phyloP scores from a whole-genome alignment of 2,888 invertebrate genomes.

The Philereme transversata region DNA sequence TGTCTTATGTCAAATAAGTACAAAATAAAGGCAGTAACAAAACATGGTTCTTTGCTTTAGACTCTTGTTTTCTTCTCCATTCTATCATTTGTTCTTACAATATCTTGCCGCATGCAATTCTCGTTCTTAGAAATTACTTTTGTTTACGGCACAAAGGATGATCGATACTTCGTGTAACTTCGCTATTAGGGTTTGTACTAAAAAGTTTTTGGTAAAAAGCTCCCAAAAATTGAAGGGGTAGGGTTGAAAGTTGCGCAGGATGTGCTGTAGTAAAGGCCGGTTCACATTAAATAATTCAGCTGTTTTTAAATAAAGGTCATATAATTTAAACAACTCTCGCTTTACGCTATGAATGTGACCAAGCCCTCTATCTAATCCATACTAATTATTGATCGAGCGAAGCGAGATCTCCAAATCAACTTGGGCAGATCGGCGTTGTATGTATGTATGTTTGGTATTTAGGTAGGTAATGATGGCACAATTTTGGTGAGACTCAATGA shows the following conservation, averaged over 20 bases:
- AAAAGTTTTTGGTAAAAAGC: conserved; percentile 9
- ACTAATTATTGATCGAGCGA: too few species aligned
- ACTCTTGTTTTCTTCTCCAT: conserved; percentile 2
- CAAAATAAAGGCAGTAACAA: neutral
- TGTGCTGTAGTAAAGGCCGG: neutral
- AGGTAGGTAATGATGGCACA: too few species aligned
- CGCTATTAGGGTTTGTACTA: conserved; percentile 15
- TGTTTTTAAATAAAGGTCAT: too few species aligned
- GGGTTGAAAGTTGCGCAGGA: conserved; percentile 27
- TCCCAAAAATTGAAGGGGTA: conserved; percentile 21
- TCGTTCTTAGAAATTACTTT: conserved; percentile 34
- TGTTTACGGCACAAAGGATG: conserved; percentile 36
- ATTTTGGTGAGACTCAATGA: too few species aligned
- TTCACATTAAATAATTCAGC: too few species aligned
- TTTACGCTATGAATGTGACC: too few species aligned
- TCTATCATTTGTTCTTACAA: conserved; percentile 8
- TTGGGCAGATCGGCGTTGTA: too few species aligned
- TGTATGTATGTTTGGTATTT: too few species aligned
- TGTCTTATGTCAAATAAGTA: too few species aligned
- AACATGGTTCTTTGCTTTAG: neutral
- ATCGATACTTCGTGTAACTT: conserved; percentile 33
- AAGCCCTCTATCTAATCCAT: too few species aligned
- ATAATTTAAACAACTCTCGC: too few species aligned
- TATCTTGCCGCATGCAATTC: conserved; percentile 10
- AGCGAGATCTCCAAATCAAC: too few species aligned